A percentile compares a stretch with the other conserved stretches of the same genome.
phyloP scores from a whole-genome alignment of 2,797 vertebrate species.

The Syndactyla subalaris region DNA sequence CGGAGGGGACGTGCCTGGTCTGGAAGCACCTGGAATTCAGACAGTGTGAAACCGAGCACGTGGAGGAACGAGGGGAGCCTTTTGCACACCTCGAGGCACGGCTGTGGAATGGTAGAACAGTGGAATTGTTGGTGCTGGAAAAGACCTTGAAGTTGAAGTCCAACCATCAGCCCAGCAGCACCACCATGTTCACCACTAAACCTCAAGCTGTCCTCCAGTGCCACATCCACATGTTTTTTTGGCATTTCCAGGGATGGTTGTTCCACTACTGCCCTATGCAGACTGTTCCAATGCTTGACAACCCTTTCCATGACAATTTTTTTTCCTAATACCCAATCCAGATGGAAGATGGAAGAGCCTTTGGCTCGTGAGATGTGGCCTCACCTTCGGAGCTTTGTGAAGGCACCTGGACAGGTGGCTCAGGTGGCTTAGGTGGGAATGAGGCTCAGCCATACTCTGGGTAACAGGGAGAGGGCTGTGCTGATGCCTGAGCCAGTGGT shows the following conservation, averaged over 20 bases:
- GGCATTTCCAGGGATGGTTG: not conserved
- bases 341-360: not conserved
- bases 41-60: accelerated
- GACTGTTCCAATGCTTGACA: too few species aligned
- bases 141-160: not conserved
- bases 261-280: not conserved
- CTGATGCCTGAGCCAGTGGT: not conserved
- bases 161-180: not conserved
- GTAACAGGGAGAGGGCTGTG: accelerated
- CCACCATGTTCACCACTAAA: accelerated
- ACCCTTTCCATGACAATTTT: accelerated
- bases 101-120: accelerated
- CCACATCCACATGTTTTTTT: accelerated
- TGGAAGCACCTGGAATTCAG: not conserved
- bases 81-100: accelerated
- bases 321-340: accelerated
- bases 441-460: not conserved
- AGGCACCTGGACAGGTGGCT: not conserved
- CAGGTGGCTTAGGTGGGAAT: too few species aligned
- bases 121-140: not conserved
- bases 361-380: accelerated
- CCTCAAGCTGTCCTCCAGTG: not conserved
- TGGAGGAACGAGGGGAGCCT: accelerated
- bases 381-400: accelerated
- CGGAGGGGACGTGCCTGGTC: accelerated